Evolutionary conservation across 53 echinoderm and acorn worm species (phyloP).

Genomic region (Mesocentrotus franciscanus): DNA sequence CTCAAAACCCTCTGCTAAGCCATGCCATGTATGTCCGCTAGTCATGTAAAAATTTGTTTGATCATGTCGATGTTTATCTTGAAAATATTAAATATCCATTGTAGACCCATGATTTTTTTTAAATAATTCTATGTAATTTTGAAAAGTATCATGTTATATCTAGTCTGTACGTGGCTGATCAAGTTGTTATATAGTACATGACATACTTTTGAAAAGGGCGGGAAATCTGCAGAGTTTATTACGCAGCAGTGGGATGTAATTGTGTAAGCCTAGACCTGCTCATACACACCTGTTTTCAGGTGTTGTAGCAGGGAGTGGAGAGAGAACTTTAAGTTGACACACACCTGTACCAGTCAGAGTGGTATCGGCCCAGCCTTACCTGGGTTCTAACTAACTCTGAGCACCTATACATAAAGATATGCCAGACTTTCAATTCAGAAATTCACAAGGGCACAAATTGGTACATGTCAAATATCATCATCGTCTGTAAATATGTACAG

Average conservation of each 20-base stretch:
- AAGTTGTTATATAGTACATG: no score
- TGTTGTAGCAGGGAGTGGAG: neutral
- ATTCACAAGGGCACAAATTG: slow-evolving; percentile 55
- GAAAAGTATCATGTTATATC: no score
- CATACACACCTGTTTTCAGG: neutral
- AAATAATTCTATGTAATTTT: no score
- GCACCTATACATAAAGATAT: neutral
- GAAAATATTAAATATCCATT: no score
- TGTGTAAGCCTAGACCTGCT: neutral
- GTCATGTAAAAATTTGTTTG: no score
- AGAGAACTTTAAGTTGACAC: neutral
- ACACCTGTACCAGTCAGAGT: neutral
- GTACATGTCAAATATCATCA: slow-evolving; percentile 61
- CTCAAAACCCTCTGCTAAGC: neutral
- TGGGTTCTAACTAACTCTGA: neutral
- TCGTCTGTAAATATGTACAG: slow-evolving; percentile 60
- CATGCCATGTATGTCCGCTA: neutral
- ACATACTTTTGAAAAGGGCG: neutral
- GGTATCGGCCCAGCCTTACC: neutral
- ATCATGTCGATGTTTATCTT: no score
- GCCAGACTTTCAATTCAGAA: slow-evolving; percentile 12
- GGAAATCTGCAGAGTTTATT: neutral
- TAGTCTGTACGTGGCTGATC: no score
- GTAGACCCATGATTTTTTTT: no score
- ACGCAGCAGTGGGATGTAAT: neutral